Base-by-base conservation (phyloP, 2,113 vertebrate species). In the Sialia sialis region DNA sequence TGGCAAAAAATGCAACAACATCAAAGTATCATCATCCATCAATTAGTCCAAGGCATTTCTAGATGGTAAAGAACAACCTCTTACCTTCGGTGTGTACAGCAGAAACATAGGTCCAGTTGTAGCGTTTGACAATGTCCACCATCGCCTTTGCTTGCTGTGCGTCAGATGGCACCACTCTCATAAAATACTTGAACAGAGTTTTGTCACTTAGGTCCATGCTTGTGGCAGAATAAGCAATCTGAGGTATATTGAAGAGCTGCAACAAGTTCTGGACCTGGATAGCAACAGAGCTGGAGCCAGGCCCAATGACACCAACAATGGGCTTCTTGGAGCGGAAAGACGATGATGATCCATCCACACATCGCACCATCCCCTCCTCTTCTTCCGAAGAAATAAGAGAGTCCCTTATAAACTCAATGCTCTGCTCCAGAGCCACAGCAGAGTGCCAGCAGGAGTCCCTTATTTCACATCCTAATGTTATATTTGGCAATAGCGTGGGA, bases 161-260 rank as follows among this genome's bases (percentile, higher is more conserved):
- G 60, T 99, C 99, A 5, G 99, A 99, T 32, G 99, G 99, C 52
- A 99, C 99, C 41, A 99, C 99, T 87, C 99, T 98, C 99, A 99
- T 99, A 96, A 99, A 99, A 95, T 99, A 99, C 87, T 99, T 99
- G 97, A 98, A 99, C 66, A 99, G 97, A 59, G 99, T 99, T 97
- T 99, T 99, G 95, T 99, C 99, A 0, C 99, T 99, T 92, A 99
- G 97, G 98, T 99, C 99, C 99, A 99, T 99, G 96, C 99, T 99
- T 72, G 99, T 99, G 93, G 99, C 99, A 29, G 99, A 99, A 96
- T 99, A 99, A 86, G 99, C 99, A 95, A 99, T 99, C 97, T 99
- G 99, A 97, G 99, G 99, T 98, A 99, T 99, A 98, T 99, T 99
- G 97, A 99, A 99, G 90, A 99, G 98, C 97, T 99, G 99, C 54